Evolutionary conservation across 2,888 invertebrate genomes (phyloP), one percentile per base, ranked within the genome.

Genomic region (Drosophila neutralis): DNA sequence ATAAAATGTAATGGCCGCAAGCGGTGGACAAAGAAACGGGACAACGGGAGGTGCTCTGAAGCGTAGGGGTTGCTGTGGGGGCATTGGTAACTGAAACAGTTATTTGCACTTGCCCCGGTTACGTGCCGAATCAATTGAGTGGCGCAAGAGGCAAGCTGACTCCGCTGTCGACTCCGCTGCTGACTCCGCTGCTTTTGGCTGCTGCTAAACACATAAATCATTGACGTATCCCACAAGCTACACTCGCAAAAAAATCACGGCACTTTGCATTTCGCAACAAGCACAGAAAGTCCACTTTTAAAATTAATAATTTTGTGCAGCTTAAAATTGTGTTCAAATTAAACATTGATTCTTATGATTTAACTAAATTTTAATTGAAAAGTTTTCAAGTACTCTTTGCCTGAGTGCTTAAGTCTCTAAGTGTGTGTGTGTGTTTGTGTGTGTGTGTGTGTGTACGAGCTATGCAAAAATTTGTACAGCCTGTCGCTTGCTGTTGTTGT

Each of bases 121-220:
- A 84, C 84, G 84, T 84, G 84, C 87, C 86, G 87, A 86, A 89
- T 89, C 85, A 86, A 86, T 86, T 89, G 85, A 82, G 80, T 82
- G 75, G 66, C 64, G 76, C 38, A 36, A 40, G 21, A 18, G 36
- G 24, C 5, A 24, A 35, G 36, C 24, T 35, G 35, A 54, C 18
- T 24, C 35, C 54, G 70, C 65, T 54, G 54, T 27, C 3, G 35
- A 33, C 21, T 35, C 13, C 53, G 24, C 24, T 11, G 53, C 24
- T 24, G 35, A 53, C 10, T 18, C 24, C 51, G 69, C 67, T 59
- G 24, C 36, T 29, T 29, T 29, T 10, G 18, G 29, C 40, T 57
- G 40, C 21, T 75, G 64, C 63, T 62, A 75, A 78, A 66, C 76
- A 69, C 89, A 85, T 85, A 85, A 85, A 85, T 89, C 87, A 85